Conservation (phyloP, 2,113 vertebrate species). For the Vulpes ferrilata region DNA sequence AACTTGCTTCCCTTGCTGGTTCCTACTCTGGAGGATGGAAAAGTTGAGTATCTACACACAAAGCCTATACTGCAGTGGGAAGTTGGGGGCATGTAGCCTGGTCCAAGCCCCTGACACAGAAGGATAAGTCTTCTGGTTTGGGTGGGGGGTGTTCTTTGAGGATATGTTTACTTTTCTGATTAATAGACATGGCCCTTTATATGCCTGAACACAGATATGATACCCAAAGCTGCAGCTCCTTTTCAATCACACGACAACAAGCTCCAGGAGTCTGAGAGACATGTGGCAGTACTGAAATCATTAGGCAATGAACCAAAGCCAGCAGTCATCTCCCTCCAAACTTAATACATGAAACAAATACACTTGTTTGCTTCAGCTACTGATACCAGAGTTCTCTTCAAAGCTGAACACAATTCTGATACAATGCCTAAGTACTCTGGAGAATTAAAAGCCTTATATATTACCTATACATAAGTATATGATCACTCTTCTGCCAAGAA, state of each 20-base stretch:
- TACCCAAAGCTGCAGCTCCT: background rate
- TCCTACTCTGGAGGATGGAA: background rate
- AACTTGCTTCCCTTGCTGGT: background rate
- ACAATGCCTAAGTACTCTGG: background rate
- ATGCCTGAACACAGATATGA: background rate
- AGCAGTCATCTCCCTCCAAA: background rate
- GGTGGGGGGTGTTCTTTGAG: background rate
- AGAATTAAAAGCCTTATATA: constrained; percentile 48
- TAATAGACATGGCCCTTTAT: background rate
- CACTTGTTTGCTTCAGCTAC: constrained; percentile 20
- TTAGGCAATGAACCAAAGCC: background rate
- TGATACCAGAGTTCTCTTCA: background rate
- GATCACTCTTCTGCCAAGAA: constrained; percentile 53
- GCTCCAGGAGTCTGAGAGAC: background rate
- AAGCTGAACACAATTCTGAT: constrained; percentile 37
- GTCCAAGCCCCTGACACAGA: background rate
- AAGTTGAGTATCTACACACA: background rate
- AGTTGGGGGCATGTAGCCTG: accelerated
- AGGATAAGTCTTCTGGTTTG: background rate
- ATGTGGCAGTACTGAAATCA: background rate
- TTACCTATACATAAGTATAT: background rate
- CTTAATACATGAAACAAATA: background rate
- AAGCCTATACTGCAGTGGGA: background rate
- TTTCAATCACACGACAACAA: constrained; percentile 7
- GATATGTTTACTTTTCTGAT: constrained; percentile 15